Percentiles rank a stretch among this genome's conserved stretches.
These are phyloP conservation scores for Tachina grossa DNA, from an alignment of 2,888 invertebrate species.

Conservation along the genomic window DNA sequence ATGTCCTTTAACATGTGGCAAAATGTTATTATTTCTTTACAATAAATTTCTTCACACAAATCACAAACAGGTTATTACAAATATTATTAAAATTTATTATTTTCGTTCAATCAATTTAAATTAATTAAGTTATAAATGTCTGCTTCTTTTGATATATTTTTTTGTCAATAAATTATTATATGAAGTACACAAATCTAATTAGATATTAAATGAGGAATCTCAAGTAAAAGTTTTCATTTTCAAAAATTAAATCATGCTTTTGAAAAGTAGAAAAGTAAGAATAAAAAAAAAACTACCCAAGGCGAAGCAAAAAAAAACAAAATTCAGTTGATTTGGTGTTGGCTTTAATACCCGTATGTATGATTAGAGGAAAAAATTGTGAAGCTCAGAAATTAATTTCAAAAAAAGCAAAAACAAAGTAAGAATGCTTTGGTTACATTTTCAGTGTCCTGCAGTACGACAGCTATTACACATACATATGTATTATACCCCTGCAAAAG, in stretches of 20 bases:
- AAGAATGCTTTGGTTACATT: conserved; percentile 33
- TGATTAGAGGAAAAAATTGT: conserved; percentile 28
- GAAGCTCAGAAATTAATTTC: neutral
- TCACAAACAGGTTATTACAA: conserved; percentile 51
- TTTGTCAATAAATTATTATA: conserved; percentile 4
- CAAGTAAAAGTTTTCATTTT: neutral
- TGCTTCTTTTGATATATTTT: neutral
- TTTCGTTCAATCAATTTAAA: neutral
- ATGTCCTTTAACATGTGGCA: conserved; percentile 32
- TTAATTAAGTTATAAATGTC: conserved; percentile 17
- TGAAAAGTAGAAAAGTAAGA: neutral
- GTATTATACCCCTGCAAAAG: too few species aligned
- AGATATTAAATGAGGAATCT: neutral
- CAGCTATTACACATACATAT: conserved; percentile 2
- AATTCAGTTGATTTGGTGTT: conserved; percentile 22
- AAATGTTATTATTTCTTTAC: conserved; percentile 17
- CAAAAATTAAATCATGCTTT: neutral
- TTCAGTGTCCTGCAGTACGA: conserved; percentile 1
- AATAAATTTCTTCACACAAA: conserved; percentile 26
- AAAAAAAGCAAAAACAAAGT: neutral
- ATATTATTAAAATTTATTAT: conserved; percentile 25
- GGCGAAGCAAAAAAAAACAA: neutral
- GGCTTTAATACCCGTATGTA: conserved; percentile 16
- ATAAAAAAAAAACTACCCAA: too few species aligned
- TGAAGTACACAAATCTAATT: neutral